Conservation (phyloP, 1,140 invertebrate species). For the Leptinotarsa texana region DNA sequence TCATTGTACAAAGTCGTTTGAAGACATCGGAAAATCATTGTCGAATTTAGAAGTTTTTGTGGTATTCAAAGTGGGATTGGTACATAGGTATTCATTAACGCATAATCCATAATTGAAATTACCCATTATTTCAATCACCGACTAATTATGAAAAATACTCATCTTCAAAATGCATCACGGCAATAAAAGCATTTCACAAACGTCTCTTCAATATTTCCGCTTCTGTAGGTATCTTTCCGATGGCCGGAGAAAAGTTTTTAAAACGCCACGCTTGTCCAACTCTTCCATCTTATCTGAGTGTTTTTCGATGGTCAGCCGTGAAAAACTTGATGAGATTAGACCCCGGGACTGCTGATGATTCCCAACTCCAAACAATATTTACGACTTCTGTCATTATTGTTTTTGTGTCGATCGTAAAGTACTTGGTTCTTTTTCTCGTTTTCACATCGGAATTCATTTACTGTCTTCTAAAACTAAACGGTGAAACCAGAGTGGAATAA, state of each 20-base stretch:
- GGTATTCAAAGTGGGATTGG: too few species aligned
- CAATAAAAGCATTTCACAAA: too few species aligned
- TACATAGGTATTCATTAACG: too few species aligned
- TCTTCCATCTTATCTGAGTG: conserved; percentile 23
- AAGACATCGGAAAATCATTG: too few species aligned
- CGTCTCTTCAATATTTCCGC: not conserved
- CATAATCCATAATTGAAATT: too few species aligned
- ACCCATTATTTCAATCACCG: too few species aligned
- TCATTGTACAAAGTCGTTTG: too few species aligned
- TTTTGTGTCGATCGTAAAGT: conserved; percentile 16
- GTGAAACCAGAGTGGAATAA: conserved; percentile 14
- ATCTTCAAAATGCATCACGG: too few species aligned
- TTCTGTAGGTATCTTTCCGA: not conserved
- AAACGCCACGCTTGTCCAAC: conserved; percentile 21
- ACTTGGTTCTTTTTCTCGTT: not conserved
- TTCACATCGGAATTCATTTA: conserved; percentile 17
- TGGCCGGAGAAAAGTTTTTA: not conserved
- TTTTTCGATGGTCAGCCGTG: conserved; percentile 15
- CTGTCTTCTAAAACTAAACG: conserved; percentile 11
- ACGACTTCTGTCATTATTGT: conserved; percentile 24
- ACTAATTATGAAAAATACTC: too few species aligned
- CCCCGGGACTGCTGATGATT: conserved; percentile 19
- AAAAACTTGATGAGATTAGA: conserved; percentile 23
- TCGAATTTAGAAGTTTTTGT: too few species aligned
- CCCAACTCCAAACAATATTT: conserved; percentile 25